phyloP scores from a whole-genome alignment of 2,888 invertebrate genomes.

The Rhodophaea formosa region DNA sequence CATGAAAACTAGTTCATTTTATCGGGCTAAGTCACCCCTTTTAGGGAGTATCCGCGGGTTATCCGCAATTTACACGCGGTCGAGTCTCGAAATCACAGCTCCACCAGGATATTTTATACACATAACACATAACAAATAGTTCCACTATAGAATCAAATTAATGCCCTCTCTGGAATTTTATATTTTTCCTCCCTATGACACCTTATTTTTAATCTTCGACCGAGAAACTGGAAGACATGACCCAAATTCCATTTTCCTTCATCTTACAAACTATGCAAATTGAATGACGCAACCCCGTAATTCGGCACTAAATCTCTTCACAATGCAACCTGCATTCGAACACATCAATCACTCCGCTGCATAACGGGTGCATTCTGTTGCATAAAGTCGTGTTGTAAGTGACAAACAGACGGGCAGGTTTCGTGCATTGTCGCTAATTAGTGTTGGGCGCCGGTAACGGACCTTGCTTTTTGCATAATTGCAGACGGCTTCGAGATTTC shows the following conservation, averaged over 20 bases:
- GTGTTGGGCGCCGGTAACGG: constrained; percentile 10
- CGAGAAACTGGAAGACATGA: neutral
- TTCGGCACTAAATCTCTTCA: neutral
- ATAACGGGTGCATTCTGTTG: constrained; percentile 6
- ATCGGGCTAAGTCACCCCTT: no score
- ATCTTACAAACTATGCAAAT: neutral
- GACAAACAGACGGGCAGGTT: constrained; percentile 11
- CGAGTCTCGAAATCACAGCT: no score
- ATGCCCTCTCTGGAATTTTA: no score
- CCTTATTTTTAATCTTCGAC: no score
- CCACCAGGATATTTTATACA: no score
- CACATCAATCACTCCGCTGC: constrained; percentile 2
- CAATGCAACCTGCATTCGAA: neutral
- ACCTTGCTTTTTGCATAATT: constrained; percentile 1
- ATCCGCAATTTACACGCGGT: no score
- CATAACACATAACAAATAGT: no score
- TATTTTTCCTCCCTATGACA: no score
- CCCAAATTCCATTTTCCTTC: neutral
- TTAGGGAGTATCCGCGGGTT: no score
- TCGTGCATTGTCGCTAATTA: constrained; percentile 12
- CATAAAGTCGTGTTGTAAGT: neutral
- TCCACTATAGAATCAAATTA: no score
- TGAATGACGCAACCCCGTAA: constrained; percentile 18
- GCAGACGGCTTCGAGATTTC: neutral
- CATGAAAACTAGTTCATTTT: no score